Conservation (phyloP, 2,113 vertebrate genomes). For the Pycnonotus jocosus region DNA sequence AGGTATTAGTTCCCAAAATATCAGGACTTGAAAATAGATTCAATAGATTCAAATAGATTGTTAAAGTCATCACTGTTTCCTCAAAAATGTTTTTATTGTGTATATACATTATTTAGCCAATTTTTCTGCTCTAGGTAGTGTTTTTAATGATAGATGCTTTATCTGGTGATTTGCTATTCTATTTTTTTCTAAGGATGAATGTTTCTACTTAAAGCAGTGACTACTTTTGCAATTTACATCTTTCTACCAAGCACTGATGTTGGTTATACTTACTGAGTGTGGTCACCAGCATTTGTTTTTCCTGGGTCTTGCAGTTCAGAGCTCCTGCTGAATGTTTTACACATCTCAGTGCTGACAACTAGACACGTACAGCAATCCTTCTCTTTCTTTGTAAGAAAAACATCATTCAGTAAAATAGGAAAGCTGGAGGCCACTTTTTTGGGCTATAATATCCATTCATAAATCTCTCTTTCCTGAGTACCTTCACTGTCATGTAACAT, state of each 20-base stretch:
- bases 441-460: background rate
- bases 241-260: background rate
- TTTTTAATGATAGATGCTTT: background rate
- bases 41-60: background rate
- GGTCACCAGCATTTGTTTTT: background rate
- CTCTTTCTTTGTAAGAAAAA: background rate
- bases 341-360: background rate
- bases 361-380: background rate
- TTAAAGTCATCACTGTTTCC: background rate
- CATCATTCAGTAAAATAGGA: background rate
- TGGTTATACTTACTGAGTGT: background rate
- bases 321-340: background rate
- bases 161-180: background rate
- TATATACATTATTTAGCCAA: background rate
- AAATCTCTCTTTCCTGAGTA: background rate
- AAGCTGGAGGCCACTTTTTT: background rate
- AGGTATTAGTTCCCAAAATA: background rate
- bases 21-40: background rate
- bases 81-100: background rate
- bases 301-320: background rate
- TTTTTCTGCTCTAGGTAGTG: background rate
- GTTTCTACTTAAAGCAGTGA: background rate
- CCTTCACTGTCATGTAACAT: background rate
- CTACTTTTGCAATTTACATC: background rate
- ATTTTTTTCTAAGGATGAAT: background rate